Percentiles rank a stretch among this genome's conserved stretches.
Evolutionary conservation across 53 echinoderm and acorn worm genomes (phyloP).

Genomic region (Echinarachnius parma): DNA sequence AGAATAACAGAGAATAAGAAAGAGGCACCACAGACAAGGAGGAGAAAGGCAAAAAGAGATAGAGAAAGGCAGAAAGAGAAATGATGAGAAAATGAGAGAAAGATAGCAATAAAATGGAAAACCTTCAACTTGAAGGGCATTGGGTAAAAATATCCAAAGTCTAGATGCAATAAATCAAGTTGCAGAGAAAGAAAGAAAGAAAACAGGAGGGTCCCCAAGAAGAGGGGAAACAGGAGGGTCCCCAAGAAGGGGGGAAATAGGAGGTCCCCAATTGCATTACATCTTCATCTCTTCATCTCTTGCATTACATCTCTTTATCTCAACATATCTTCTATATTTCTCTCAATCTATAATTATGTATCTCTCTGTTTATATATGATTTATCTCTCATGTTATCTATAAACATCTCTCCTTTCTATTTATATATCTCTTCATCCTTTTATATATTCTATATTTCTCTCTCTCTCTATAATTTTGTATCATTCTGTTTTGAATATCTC

Average conservation of each 20-base stretch:
- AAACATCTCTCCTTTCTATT: no score
- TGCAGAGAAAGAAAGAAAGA: neutral
- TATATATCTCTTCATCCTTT: no score
- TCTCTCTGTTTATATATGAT: neutral
- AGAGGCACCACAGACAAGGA: no score
- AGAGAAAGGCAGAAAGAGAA: neutral
- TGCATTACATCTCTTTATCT: neutral
- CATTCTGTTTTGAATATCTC: no score
- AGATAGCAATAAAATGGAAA: slow-evolving; percentile 3
- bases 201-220: neutral
- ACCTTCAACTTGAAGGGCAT: neutral
- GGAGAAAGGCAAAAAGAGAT: neutral
- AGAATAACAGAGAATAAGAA: no score
- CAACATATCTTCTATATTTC: neutral
- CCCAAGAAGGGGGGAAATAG: neutral
- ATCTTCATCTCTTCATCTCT: neutral
- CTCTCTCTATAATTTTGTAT: no score
- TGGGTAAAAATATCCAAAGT: no score
- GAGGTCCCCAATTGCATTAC: neutral
- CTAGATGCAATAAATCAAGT: no score
- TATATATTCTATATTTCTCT: no score
- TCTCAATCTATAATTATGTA: neutral
- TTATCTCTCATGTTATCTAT: no score
- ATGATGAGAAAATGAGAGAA: neutral
- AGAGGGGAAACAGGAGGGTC: neutral